Base-by-base conservation (phyloP, 2,113 vertebrate genomes). In the Myotis davidii region DNA sequence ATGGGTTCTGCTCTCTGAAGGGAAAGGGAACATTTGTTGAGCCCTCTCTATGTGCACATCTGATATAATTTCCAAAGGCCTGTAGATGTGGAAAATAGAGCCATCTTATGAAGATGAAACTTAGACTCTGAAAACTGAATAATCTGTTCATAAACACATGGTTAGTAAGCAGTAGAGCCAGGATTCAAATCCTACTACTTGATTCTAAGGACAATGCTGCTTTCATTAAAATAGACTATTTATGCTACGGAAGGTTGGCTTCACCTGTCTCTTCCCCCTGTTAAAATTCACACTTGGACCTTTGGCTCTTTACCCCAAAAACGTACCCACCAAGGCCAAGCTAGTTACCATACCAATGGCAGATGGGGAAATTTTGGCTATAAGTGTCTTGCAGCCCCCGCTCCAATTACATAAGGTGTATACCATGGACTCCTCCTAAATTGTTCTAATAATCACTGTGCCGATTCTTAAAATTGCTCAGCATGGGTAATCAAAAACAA, bases 401-500 rank as follows among this genome's bases (percentile, higher is more conserved):
- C 48, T 73, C 25, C 17, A 74, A 27, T 81, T 27, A 83, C 32
- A 89, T 39, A 12, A 14, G 3, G 50, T 5, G 1, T 32, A 32
- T 29, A 83, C 77, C 37, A 6, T 2, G 3, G 48, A 73, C 29
- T 84, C n/a, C 45, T 93, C 73, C 67, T 77, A 81, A 89, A 86
- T 56, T 67, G 29, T 79, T 17, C 85, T 90, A 59, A 89, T 16
- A 67, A 92, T 86, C 67, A 67, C 29, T 88, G 34, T 82, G 34
- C 67, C 2, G 6, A 91, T 61, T 85, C 65, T 73, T 82, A 39
- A 93, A 94, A 94, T 48, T 84, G 39, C 56, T 81, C 52, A 84
- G 56, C 52, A 91, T 83, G 42, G 72, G 23, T 23, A 92, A 91
- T 95, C 69, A 37, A 88, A 96, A 88, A 84, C 81, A 92, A 95